phyloP scores from a whole-genome alignment of 2,113 vertebrate genomes.

The Micromys minutus region DNA sequence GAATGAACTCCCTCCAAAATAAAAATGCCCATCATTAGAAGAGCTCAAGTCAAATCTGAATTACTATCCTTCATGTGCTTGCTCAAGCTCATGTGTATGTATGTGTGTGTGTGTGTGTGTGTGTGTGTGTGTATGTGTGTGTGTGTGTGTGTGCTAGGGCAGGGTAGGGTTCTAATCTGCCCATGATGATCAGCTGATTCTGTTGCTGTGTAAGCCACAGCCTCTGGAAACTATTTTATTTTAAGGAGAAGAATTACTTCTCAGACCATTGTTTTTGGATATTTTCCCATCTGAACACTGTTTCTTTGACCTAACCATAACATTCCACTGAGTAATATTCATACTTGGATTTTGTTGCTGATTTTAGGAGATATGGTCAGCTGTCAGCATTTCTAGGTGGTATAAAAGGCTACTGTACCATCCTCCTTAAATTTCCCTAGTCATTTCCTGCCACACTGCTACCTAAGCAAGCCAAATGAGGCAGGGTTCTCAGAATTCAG shows the following conservation, averaged over 20 bases:
- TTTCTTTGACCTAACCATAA: conserved; percentile 34
- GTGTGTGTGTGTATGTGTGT: background rate
- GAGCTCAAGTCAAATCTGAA: background rate
- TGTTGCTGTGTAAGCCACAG: background rate
- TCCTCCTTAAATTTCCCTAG: conserved; percentile 34
- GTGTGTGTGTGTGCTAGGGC: background rate
- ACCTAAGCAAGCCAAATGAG: background rate
- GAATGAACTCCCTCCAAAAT: background rate
- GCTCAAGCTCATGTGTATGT: too few species aligned
- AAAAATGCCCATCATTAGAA: background rate
- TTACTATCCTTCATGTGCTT: too few species aligned
- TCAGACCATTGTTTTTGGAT: conserved; percentile 51
- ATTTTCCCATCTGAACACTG: background rate
- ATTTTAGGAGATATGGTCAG: conserved; percentile 27
- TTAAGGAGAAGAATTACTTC: conserved; percentile 7
- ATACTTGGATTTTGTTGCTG: background rate
- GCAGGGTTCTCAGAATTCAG: background rate
- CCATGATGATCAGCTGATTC: background rate
- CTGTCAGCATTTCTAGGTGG: conserved; percentile 7
- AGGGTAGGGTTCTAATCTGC: background rate
- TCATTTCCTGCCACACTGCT: background rate
- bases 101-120: too few species aligned
- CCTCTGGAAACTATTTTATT: background rate
- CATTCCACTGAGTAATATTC: conserved; percentile 34
- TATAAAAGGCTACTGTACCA: background rate